These are phyloP conservation scores for Melopsittacus undulatus DNA, from an alignment of 2,797 vertebrate genomes.

Conservation along the genomic window DNA sequence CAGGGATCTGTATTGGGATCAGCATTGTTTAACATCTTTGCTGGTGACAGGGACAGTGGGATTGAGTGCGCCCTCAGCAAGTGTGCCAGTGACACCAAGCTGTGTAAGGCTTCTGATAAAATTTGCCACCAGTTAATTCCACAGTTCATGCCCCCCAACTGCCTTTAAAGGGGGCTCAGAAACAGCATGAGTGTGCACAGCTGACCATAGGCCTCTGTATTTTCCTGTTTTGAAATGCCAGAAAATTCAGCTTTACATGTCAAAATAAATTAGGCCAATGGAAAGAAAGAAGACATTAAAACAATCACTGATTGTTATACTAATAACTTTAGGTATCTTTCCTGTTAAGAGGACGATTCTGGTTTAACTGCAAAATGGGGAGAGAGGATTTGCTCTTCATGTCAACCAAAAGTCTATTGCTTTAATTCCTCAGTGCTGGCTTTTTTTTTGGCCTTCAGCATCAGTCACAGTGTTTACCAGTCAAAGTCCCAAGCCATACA, in stretches of 20 bases:
- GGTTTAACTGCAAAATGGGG: neutral
- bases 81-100: neutral
- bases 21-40: neutral
- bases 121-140: neutral
- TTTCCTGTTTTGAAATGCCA: neutral
- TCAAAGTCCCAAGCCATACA: conserved; percentile 67
- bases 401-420: conserved; percentile 55
- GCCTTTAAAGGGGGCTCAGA: neutral
- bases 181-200: neutral
- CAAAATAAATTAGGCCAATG: neutral
- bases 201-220: neutral
- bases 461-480: conserved; percentile 66
- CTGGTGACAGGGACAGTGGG: neutral
- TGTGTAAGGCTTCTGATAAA: neutral
- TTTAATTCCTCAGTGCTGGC: conserved; percentile 52
- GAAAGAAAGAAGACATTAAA: conserved; percentile 22
- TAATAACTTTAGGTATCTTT: neutral
- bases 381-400: conserved; percentile 55
- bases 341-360: neutral
- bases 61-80: neutral
- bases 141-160: neutral
- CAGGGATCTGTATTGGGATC: neutral
- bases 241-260: neutral
- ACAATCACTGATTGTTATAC: neutral
- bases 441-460: conserved; percentile 67